These are phyloP conservation scores for mouse (Mus musculus) DNA, from an alignment of 2,113 vertebrate genomes.

Conservation along the genomic window GRCm39 chr9:29609501-29610000, in stretches of 20 bases:
- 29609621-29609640: too few relatives aligned
- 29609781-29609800: neutral
- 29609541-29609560: neutral
- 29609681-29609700: neutral
- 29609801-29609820: neutral
- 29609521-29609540: neutral
- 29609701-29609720: neutral
- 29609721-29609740: neutral
- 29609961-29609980: too few relatives aligned
- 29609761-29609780: neutral
- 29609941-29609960: neutral
- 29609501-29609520: neutral
- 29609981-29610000: accelerated
- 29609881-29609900: neutral
- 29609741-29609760: neutral
- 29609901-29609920: neutral
- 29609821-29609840: neutral
- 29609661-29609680: too few relatives aligned
- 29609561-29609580: neutral
- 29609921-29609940: neutral
- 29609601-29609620: neutral
- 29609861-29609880: accelerated
- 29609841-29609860: neutral
- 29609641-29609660: accelerated
- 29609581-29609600: neutral